Evolutionary conservation across 1,140 invertebrate genomes (phyloP).

Genomic region (Laupala kohalensis): DNA sequence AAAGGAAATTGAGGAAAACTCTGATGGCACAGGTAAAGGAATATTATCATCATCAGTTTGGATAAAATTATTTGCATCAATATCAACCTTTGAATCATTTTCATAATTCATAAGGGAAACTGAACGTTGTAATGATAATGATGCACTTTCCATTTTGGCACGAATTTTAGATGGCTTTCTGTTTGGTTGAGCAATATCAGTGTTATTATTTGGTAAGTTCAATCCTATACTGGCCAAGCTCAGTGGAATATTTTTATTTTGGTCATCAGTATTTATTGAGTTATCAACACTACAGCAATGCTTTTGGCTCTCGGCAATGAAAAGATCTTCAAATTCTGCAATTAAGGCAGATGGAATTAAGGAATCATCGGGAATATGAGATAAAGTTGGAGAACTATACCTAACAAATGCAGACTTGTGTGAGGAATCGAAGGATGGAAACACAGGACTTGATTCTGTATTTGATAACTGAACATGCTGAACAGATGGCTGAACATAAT

Average conservation of each 20-base stretch:
- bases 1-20: slow-evolving; percentile 12
- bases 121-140: slow-evolving; percentile 2
- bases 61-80: not conserved
- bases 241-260: not conserved
- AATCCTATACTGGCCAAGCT: not conserved
- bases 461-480: not conserved
- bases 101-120: slow-evolving; percentile 1
- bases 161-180: not conserved
- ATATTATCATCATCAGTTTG: not conserved
- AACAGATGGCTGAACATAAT: slow-evolving; percentile 11
- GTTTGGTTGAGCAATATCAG: not conserved
- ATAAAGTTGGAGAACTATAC: slow-evolving; percentile 19
- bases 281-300: not conserved
- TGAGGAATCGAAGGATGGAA: slow-evolving; percentile 20
- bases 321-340: slow-evolving; percentile 2
- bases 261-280: not conserved
- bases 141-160: slow-evolving; percentile 10
- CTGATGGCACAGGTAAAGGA: not conserved
- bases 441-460: slow-evolving; percentile 10
- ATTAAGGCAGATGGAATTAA: not conserved
- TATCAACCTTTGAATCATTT: not conserved
- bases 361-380: not conserved
- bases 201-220: not conserved
- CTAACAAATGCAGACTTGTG: slow-evolving; percentile 32
- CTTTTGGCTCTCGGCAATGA: not conserved